These are phyloP conservation scores for Lagocephalus sceleratus DNA, from an alignment of 2,797 vertebrate species.

Conservation along the genomic window DNA sequence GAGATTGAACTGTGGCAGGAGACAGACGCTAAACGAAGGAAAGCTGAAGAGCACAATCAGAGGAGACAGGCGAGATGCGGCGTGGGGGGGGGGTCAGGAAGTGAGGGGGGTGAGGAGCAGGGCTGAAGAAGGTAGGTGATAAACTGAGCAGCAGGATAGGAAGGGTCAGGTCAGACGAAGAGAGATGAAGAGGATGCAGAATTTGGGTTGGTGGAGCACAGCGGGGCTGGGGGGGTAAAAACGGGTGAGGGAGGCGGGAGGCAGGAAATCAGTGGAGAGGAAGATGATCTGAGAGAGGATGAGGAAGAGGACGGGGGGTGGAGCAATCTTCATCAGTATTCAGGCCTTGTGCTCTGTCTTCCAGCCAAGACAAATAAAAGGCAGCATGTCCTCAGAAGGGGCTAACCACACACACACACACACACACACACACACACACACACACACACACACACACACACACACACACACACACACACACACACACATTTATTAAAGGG, in stretches of 20 bases:
- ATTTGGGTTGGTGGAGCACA: constrained; percentile 63
- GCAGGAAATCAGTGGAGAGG: constrained; percentile 72
- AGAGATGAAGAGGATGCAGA: constrained; percentile 36
- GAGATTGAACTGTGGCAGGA: constrained; percentile 25
- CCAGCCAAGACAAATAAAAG: constrained; percentile 70
- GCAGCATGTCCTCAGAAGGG: constrained; percentile 68
- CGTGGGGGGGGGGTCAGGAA: constrained; percentile 15
- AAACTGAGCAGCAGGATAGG: constrained; percentile 46
- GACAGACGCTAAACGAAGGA: constrained; percentile 27
- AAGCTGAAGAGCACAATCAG: constrained; percentile 15
- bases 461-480: constrained; percentile 16
- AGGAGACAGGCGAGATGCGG: constrained; percentile 22
- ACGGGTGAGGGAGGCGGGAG: constrained; percentile 35
- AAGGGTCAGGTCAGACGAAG: constrained; percentile 55
- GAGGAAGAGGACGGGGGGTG: constrained; percentile 13
- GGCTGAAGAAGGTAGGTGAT: constrained; percentile 55
- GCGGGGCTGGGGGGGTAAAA: constrained; percentile 52
- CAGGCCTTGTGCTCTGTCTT: constrained; percentile 52
- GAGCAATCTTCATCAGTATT: constrained; percentile 65
- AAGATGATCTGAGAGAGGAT: constrained; percentile 42
- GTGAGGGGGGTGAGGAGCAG: constrained; percentile 28
- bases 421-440: not conserved
- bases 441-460: not conserved
- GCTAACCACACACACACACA: constrained; percentile 22
- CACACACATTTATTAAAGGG: constrained; percentile 7